Evolutionary conservation across 2,888 invertebrate genomes (phyloP).

Genomic region (Glaucopsyche alexis): DNA sequence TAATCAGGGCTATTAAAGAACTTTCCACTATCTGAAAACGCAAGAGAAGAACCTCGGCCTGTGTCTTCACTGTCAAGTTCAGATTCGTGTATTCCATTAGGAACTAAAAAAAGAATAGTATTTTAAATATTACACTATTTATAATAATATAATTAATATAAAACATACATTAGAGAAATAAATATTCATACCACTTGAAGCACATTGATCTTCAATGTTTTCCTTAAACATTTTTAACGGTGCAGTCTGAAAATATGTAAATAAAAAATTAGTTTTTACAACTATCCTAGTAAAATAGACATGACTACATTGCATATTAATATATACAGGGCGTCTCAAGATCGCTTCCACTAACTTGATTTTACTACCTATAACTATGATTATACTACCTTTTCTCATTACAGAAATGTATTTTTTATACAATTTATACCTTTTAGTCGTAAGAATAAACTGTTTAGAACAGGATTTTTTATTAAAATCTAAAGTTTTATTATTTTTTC

Average conservation of each 20-base stretch:
- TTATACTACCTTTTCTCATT: too few relatives aligned
- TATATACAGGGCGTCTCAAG: too few relatives aligned
- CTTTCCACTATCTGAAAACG: conserved; percentile 62
- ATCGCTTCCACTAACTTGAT: too few relatives aligned
- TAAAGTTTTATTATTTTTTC: too few relatives aligned
- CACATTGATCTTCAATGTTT: conserved; percentile 18
- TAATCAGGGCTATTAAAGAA: conserved; percentile 61
- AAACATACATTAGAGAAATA: background rate
- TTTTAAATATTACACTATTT: background rate
- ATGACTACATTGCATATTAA: too few relatives aligned
- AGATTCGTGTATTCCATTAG: conserved; percentile 21
- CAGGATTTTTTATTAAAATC: too few relatives aligned
- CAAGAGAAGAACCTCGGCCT: conserved; percentile 66
- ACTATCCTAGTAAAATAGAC: background rate
- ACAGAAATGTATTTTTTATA: too few relatives aligned
- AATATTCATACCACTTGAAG: conserved; percentile 22
- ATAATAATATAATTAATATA: background rate
- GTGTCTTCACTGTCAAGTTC: conserved; percentile 60
- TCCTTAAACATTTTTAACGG: background rate
- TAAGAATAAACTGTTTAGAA: too few relatives aligned
- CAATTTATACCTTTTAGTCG: too few relatives aligned
- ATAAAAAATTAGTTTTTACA: background rate
- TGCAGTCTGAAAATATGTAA: conserved; percentile 34
- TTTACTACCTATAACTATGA: too few relatives aligned
- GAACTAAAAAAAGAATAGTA: conserved; percentile 29